Evolutionary conservation across 2,113 vertebrate species (phyloP), one percentile per base, ranked within the genome.

Genomic region (Gavia stellata): DNA sequence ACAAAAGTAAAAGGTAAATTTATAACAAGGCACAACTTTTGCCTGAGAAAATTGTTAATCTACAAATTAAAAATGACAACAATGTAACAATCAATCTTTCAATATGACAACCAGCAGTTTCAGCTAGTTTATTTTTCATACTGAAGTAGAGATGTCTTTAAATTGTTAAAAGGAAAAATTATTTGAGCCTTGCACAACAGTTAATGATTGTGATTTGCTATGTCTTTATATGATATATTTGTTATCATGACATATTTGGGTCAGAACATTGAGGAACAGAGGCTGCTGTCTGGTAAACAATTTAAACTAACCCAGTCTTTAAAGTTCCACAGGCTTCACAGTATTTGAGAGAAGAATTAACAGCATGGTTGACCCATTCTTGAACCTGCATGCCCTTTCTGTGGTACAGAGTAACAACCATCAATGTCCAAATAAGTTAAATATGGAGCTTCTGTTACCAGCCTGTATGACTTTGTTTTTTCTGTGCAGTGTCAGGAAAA

Each of bases 171-270:
- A 81, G 73, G 19, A 72, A 91, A 93, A 92, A 92, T 42, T 78
- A 92, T 75, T 80, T 86, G 44, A 95, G 75, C 52, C 21, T 92
- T 20, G 12, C 61, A 91, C 8, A 55, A 40, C 87, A 91, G 66
- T 74, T 97, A 97, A 98, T 90, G 96, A 96, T 72, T 86, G 29
- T 95, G 88, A 97, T 98, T 97, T 96, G 87, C 95, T 90, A 67
- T 34, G 81, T 95, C 66, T 92, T 90, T 77, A 42, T 71, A 63
- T 5, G 28, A 94, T 74, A 83, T 83, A 24, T 96, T 96, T 94
- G 63, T 95, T 97, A 91, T 33, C 28, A 23, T 90, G 97, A 97
- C 95, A 96, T 91, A 96, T 96, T 92, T 94, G 95, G 97, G 98
- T 97, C 97, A 97, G 84, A 96, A 77, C 65, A 81, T 12, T 42